phyloP scores from a whole-genome alignment of 2,888 invertebrate species.

The Calliopum simillimum region DNA sequence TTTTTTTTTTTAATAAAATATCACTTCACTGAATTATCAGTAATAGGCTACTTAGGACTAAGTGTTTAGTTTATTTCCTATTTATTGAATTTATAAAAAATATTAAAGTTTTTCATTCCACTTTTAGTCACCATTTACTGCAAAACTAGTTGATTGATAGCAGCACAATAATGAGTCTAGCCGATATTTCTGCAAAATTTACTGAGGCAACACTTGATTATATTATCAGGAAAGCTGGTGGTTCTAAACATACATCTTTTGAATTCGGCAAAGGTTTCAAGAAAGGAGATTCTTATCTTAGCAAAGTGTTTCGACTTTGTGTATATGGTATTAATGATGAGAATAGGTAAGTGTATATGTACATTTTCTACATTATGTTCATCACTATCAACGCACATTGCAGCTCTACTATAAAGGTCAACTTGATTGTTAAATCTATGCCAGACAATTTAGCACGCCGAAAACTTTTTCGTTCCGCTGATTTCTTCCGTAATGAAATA shows the following conservation, averaged over 20 bases:
- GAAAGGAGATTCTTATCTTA: conserved; percentile 79
- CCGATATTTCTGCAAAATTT: conserved; percentile 65
- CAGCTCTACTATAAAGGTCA: conserved; percentile 64
- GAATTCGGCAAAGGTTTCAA: conserved; percentile 66
- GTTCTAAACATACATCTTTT: conserved; percentile 65
- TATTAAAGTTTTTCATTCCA: too few relatives aligned
- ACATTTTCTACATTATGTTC: not conserved
- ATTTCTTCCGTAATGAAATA: conserved; percentile 79
- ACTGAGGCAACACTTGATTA: conserved; percentile 65
- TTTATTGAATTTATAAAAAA: too few relatives aligned
- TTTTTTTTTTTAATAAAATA: too few relatives aligned
- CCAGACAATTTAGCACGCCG: conserved; percentile 74
- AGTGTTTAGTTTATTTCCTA: too few relatives aligned
- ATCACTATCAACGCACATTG: not conserved
- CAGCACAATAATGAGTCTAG: conserved; percentile 48
- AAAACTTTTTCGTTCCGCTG: conserved; percentile 74
- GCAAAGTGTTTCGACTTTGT: conserved; percentile 73
- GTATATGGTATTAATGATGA: conserved; percentile 66
- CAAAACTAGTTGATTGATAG: not conserved
- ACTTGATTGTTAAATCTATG: conserved; percentile 75
- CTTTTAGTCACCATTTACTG: too few relatives aligned
- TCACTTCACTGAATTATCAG: too few relatives aligned
- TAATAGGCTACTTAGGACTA: too few relatives aligned
- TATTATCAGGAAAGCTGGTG: conserved; percentile 63
- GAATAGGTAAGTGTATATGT: conserved; percentile 47